A percentile compares a stretch with the other conserved stretches of the same genome.
Conservation (phyloP, 1,140 invertebrate species). For the Trichogramma pretiosum region DNA sequence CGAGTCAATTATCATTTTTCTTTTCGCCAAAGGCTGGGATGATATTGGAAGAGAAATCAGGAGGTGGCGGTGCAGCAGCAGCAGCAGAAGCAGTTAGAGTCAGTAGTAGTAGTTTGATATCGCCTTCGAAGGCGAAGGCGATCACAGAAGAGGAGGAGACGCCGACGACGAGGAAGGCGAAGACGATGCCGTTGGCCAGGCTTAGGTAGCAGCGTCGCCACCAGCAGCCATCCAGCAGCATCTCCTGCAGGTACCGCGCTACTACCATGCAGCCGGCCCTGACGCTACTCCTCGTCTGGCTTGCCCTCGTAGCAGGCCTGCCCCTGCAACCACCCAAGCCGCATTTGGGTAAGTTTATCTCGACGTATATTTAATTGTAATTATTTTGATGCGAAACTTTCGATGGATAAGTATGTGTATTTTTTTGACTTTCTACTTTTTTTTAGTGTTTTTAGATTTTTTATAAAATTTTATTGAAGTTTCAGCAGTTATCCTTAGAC, state of each 20-base stretch:
- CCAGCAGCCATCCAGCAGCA: constrained; percentile 22
- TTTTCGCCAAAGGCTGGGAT: no score
- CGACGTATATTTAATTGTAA: no score
- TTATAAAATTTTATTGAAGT: no score
- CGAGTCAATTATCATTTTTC: constrained; percentile 3
- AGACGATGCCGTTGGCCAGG: constrained; percentile 7
- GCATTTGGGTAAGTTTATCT: constrained; percentile 28
- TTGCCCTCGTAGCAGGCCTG: constrained; percentile 25
- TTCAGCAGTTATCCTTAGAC: no score
- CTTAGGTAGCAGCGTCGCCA: constrained; percentile 25
- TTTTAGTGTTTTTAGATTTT: no score
- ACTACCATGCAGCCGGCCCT: constrained; percentile 22
- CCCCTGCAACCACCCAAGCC: constrained; percentile 29
- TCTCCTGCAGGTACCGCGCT: constrained; percentile 21
- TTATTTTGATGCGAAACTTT: no score
- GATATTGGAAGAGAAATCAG: neutral
- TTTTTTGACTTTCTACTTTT: neutral
- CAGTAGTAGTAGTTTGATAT: no score
- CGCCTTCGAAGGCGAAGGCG: no score
- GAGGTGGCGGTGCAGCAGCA: neutral
- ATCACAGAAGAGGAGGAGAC: no score
- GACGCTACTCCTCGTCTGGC: constrained; percentile 22
- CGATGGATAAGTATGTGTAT: no score
- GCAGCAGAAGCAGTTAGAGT: neutral
- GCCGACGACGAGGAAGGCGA: neutral